phyloP scores from a whole-genome alignment of 2,888 invertebrate species.

The Pandemis cinnamomeana region DNA sequence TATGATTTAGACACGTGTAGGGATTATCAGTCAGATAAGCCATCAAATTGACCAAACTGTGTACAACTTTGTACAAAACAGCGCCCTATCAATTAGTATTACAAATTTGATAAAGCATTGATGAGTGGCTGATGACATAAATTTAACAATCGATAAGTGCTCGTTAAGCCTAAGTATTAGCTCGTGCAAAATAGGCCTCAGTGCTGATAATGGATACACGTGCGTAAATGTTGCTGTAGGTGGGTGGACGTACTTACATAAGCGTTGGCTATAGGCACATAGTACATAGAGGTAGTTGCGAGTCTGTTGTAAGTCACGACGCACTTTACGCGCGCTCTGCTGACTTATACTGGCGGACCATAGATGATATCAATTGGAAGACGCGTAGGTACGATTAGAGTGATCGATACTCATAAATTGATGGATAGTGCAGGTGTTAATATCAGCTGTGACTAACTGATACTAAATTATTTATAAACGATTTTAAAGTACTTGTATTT shows the following conservation, averaged over 20 bases:
- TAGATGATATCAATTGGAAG: conserved; percentile 4
- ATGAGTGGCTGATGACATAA: conserved; percentile 15
- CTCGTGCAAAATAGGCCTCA: conserved; percentile 40
- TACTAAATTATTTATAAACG: not conserved
- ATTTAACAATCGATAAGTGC: conserved; percentile 36
- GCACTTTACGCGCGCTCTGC: conserved; percentile 4
- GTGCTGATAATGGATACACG: conserved; percentile 38
- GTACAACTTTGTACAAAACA: conserved; percentile 16
- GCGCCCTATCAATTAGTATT: conserved; percentile 15
- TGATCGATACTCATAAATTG: conserved; percentile 6
- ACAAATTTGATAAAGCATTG: conserved; percentile 10
- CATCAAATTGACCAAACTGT: conserved; percentile 17
- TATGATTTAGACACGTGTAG: conserved; percentile 17
- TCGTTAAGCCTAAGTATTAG: conserved; percentile 14
- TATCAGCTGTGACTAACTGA: not conserved
- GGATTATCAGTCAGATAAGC: conserved; percentile 29
- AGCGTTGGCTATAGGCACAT: not conserved
- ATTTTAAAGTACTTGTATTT: not conserved
- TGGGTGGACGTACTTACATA: conserved; percentile 21
- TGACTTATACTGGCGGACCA: not conserved
- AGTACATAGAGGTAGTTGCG: not conserved
- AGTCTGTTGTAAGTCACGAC: conserved; percentile 4
- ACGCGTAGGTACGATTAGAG: conserved; percentile 4
- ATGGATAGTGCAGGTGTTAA: conserved; percentile 11
- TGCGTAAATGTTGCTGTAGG: conserved; percentile 16